Evolutionary conservation across 2,113 vertebrate genomes (phyloP), one percentile per base, ranked within the genome.

Genomic region (Martes martes): DNA sequence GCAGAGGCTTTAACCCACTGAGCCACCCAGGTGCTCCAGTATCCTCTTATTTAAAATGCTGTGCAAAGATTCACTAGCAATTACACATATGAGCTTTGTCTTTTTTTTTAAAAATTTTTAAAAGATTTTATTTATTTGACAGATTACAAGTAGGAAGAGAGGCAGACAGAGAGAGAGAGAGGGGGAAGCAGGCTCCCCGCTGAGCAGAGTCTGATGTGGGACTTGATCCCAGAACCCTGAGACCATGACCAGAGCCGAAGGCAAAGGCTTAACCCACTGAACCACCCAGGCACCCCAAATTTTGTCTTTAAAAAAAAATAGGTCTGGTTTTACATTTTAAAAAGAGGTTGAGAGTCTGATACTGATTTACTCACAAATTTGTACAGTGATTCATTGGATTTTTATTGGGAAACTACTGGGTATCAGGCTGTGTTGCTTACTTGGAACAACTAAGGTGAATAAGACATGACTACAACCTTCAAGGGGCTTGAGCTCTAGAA

Each of bases 271-370:
- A 55, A 55, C 52, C 50, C 16, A 55, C 52, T 55, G 52, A 55
- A 55, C 52, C 52, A 55, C 5, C 5, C 52, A 55, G 52, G 52
- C 15, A 55, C 16, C 5, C 50, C 5, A 45, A 16, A n/a, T 78
- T 87, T 89, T 67, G 57, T 81, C 80, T 19, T 90, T 92, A 81
- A 59, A 36, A 71, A 59, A 79, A 63, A 69, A 21, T 4, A 86
- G 21, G 63, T 39, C 47, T 93, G 26, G 24, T 26, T 94, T 81
- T 91, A 61, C 4, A 33, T 96, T 91, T 88, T 95, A 83, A 97
- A 85, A 78, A 14, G 36, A 94, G 57, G 36, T 65, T 36, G 31
- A 63, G 74, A 71, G 9, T 69, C 73, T 92, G 50, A 74, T 21
- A 39, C 11, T 84, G 28, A 94, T 89, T 89, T 33, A n/a, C 63